Percentiles rank a stretch among this genome's conserved stretches.
Conservation (phyloP, 2,888 invertebrate species). For the Callosobruchus maculatus region DNA sequence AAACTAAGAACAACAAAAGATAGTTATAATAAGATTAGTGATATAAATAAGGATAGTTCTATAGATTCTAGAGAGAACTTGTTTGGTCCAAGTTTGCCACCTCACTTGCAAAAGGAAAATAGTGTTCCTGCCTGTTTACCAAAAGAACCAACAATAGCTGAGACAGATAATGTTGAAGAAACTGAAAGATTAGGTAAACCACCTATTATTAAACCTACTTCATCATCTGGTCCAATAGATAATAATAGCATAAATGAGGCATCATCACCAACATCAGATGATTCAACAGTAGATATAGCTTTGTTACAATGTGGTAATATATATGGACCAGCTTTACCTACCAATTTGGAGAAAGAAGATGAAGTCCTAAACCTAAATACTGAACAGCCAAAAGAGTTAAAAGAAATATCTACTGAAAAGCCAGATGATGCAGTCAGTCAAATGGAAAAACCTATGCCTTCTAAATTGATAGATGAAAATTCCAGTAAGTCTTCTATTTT, state of each 20-base stretch:
- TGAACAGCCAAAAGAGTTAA: not conserved
- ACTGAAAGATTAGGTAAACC: not conserved
- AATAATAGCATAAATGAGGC: not conserved
- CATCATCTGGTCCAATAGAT: not conserved
- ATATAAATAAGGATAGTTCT: not conserved
- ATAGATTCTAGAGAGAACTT: not conserved
- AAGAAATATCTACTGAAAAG: slow-evolving; percentile 5
- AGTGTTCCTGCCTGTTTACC: not conserved
- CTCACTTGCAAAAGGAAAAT: not conserved
- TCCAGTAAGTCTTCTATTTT: slow-evolving; percentile 4
- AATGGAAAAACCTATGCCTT: slow-evolving; percentile 36
- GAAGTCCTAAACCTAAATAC: too few species aligned
- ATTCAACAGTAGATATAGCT: not conserved
- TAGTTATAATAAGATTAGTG: not conserved
- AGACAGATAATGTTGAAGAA: not conserved
- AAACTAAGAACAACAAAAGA: slow-evolving; percentile 1
- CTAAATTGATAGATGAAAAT: slow-evolving; percentile 24
- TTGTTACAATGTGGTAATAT: not conserved
- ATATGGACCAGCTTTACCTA: not conserved
- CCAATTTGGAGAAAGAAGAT: not conserved
- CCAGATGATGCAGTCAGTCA: slow-evolving; percentile 10
- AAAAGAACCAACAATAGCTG: not conserved
- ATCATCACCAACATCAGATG: not conserved
- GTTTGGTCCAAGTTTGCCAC: not conserved
- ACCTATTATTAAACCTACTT: not conserved